These are phyloP conservation scores for Lithobates sylvaticus DNA, from an alignment of 2,797 vertebrate species.

Conservation along the genomic window DNA sequence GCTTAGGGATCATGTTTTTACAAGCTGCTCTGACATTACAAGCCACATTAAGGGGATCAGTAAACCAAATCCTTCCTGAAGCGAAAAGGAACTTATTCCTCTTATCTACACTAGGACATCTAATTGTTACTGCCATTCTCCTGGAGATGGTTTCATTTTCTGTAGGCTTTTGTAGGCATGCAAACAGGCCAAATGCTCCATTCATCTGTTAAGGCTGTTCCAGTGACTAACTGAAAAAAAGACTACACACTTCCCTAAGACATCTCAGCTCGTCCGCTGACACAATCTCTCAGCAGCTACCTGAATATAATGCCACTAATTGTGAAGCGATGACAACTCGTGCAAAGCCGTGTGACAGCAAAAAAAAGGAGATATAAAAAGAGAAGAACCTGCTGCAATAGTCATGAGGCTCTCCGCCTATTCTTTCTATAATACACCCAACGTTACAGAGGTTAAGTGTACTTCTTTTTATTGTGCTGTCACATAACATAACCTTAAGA, in stretches of 20 bases:
- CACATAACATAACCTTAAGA: conserved; percentile 25
- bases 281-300: conserved; percentile 76
- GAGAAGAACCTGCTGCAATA: conserved; percentile 31
- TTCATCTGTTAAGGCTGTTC: conserved; percentile 62
- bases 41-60: conserved; percentile 40
- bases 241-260: conserved; percentile 64
- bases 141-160: conserved; percentile 41
- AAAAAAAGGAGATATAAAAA: conserved; percentile 63
- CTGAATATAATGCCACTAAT: conserved; percentile 81
- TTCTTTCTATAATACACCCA: conserved; percentile 40
- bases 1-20: conserved; percentile 48
- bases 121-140: conserved; percentile 31
- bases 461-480: conserved; percentile 61
- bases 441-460: conserved; percentile 54
- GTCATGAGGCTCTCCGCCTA: conserved; percentile 50
- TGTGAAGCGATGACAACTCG: conserved; percentile 82
- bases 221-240: conserved; percentile 39
- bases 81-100: conserved; percentile 41
- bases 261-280: conserved; percentile 78
- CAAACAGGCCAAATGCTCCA: conserved; percentile 50
- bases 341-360: conserved; percentile 58
- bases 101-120: conserved; percentile 33
- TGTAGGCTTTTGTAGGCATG: conserved; percentile 32
- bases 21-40: conserved; percentile 35
- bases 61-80: conserved; percentile 43